Base-by-base conservation (phyloP, 2,888 invertebrate genomes). In the Latrodectus hesperus region DNA sequence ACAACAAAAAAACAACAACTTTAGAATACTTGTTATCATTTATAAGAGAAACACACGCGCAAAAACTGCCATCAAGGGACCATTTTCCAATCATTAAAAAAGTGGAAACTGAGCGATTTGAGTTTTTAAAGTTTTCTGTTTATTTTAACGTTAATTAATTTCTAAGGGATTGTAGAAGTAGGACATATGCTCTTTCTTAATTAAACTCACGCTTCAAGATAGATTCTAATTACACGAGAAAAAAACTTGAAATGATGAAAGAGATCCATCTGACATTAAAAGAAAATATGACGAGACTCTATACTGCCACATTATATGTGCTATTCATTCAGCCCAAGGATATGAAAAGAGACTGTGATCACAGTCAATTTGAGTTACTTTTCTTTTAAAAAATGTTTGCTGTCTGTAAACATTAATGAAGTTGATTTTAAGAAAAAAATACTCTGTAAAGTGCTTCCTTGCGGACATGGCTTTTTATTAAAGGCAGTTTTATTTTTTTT, bases 61-160 rank as follows among this genome's bases (percentile, higher is more conserved):
- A 82, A 75, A 67, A 73, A 70, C 8, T 16, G 14, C 49, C 11
- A 55, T 5, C 14, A 72, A 9, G 67, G 22, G 22, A 11, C 26
- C 12, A 60, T 60, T 60, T 60, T 9, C 60, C n/a, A 60, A 60
- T 12, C 11, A 60, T 12, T 9, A 60, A 60, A 60, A 60, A 60
- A 60, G 60, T 60, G 60, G 74, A 82, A 67, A 53, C 9, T 51
- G 53, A 60, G 22, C 17, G 12, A 38, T n/a, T 17, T 55, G 60
- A 68, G 79, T 70, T 84, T 84, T 84, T 79, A 84, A 78, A 84
- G 51, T 71, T 55, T 67, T 38, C 74, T 17, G 16, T 74, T 67
- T 71, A 26, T 79, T 84, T 84, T 79, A 76, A 83, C 75, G 52
- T 71, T 83, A 84, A 84, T 84, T 84, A 84, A 79, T 78, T 84